Evolutionary conservation across 2,797 vertebrate species (phyloP).

Genomic region (Lacerta bilineata): DNA sequence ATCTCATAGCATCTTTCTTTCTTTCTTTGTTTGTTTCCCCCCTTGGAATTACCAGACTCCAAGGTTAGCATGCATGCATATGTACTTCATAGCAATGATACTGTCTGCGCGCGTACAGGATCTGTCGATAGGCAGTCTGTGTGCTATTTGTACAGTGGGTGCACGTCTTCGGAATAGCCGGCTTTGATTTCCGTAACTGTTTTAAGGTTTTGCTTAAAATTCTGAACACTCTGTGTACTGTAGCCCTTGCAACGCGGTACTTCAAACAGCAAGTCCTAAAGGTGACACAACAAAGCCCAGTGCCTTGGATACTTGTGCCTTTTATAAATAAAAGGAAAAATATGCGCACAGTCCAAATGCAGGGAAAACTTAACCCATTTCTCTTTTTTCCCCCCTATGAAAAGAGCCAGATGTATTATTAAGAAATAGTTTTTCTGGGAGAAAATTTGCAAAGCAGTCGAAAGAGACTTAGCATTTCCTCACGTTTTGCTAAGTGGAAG

Average conservation of each 20-base stretch:
- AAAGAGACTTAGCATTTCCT: slow-evolving; percentile 8
- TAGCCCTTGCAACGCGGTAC: slow-evolving; percentile 73
- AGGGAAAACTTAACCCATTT: slow-evolving; percentile 63
- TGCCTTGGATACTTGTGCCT: slow-evolving; percentile 63
- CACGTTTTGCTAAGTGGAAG: background rate
- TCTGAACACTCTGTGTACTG: slow-evolving; percentile 66
- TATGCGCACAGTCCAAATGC: slow-evolving; percentile 55
- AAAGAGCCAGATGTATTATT: slow-evolving; percentile 69
- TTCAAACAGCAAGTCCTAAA: slow-evolving; percentile 78
- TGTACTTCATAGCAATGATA: background rate
- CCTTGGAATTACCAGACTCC: slow-evolving; percentile 47
- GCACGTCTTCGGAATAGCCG: slow-evolving; percentile 67
- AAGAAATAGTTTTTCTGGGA: slow-evolving; percentile 51
- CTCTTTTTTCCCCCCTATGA: slow-evolving; percentile 49
- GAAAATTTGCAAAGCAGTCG: slow-evolving; percentile 58
- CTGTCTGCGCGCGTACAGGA: slow-evolving; percentile 49
- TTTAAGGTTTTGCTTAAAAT: slow-evolving; percentile 78
- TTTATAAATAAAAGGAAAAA: slow-evolving; percentile 74
- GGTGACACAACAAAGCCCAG: slow-evolving; percentile 74
- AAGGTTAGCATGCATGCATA: slow-evolving; percentile 39
- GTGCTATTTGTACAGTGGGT: slow-evolving; percentile 52
- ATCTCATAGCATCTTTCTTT: background rate
- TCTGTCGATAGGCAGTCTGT: slow-evolving; percentile 58
- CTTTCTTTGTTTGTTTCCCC: slow-evolving; percentile 48
- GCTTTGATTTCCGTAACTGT: slow-evolving; percentile 76